Conservation (phyloP, 2,888 invertebrate species). For the Desoria tigrina region DNA sequence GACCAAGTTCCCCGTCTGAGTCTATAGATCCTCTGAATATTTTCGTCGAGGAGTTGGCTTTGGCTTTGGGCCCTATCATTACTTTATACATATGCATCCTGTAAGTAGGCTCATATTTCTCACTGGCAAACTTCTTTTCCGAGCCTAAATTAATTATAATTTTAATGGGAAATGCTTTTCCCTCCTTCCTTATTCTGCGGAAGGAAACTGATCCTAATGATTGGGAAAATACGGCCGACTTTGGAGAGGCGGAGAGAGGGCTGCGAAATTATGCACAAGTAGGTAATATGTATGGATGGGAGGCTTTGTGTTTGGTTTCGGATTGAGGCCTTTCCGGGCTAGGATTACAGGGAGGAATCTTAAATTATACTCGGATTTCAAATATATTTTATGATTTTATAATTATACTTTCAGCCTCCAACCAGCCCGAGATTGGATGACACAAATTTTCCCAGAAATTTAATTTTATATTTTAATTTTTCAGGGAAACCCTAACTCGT, state of each 20-base stretch:
- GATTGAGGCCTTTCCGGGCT: too few relatives aligned
- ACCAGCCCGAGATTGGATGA: slow-evolving; percentile 4
- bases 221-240: background rate
- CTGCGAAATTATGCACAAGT: too few relatives aligned
- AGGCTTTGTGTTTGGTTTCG: too few relatives aligned
- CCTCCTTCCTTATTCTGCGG: too few relatives aligned
- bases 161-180: slow-evolving; percentile 11
- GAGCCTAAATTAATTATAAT: slow-evolving; percentile 14
- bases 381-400: slow-evolving; percentile 4
- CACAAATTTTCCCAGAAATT: slow-evolving; percentile 10
- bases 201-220: slow-evolving; percentile 1
- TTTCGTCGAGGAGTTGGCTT: too few relatives aligned
- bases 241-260: background rate
- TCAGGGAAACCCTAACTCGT: background rate
- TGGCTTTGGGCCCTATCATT: too few relatives aligned
- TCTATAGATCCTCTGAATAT: too few relatives aligned
- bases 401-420: background rate
- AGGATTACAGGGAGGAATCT: too few relatives aligned
- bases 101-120: background rate
- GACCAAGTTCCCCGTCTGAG: too few relatives aligned
- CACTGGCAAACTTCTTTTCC: background rate
- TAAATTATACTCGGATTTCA: slow-evolving; percentile 8
- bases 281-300: too few relatives aligned
- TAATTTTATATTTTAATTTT: slow-evolving; percentile 11
- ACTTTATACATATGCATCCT: too few relatives aligned